Conservation (phyloP, 2,797 vertebrate species). For the Acipenser transmontanus region DNA sequence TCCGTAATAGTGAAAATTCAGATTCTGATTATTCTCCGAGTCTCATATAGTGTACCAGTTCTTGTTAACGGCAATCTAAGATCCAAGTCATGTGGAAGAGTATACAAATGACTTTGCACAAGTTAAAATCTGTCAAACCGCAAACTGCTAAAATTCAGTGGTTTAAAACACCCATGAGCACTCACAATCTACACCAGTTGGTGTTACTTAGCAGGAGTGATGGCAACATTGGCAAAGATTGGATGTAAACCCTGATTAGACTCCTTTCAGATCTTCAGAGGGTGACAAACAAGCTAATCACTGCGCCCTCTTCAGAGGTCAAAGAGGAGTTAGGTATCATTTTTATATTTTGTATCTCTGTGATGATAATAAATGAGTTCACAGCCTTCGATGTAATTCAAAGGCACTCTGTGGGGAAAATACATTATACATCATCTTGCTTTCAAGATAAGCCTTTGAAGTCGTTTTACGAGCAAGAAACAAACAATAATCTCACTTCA, state of each 20-base stretch:
- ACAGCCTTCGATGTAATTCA: conserved; percentile 32
- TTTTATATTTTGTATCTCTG: conserved; percentile 45
- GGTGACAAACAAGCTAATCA: conserved; percentile 35
- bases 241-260: conserved; percentile 15
- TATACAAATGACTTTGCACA: too few species aligned
- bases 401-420: conserved; percentile 41
- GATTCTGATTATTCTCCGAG: too few species aligned
- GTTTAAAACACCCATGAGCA: too few species aligned
- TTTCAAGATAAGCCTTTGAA: conserved; percentile 57
- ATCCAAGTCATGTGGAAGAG: too few species aligned
- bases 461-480: conserved; percentile 16
- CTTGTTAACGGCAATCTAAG: too few species aligned
- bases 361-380: conserved; percentile 47
- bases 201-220: neutral
- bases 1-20: too few species aligned
- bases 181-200: too few species aligned
- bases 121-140: too few species aligned
- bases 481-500: conserved; percentile 31
- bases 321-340: conserved; percentile 26
- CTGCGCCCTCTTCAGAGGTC: conserved; percentile 40
- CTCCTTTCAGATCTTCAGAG: conserved; percentile 12
- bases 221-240: conserved; percentile 27
- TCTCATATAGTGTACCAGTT: too few species aligned
- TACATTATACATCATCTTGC: conserved; percentile 39
- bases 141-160: too few species aligned